phyloP scores from a whole-genome alignment of 2,797 vertebrate genomes.

The Tapera naevia region DNA sequence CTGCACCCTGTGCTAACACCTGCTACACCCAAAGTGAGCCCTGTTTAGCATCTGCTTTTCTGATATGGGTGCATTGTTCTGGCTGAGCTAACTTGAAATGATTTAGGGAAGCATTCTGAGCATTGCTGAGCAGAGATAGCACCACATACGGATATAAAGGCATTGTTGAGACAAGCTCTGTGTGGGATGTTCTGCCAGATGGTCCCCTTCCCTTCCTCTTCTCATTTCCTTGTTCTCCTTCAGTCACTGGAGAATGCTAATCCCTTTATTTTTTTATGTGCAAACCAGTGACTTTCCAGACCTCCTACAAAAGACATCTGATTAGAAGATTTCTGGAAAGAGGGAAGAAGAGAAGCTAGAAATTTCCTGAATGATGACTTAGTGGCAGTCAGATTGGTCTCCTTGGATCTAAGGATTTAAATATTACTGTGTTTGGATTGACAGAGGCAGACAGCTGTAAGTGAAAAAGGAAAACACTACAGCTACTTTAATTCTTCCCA shows the following conservation, averaged over 20 bases:
- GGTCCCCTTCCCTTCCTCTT: slow-evolving; percentile 58
- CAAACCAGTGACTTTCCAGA: neutral
- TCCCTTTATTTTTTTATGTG: neutral
- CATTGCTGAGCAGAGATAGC: slow-evolving; percentile 49
- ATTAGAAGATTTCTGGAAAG: neutral
- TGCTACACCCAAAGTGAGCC: neutral
- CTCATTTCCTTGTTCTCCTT: slow-evolving; percentile 63
- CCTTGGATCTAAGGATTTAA: neutral
- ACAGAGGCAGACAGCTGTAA: neutral
- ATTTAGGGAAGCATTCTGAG: slow-evolving; percentile 12
- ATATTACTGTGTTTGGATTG: neutral
- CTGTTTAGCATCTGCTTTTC: slow-evolving; percentile 27
- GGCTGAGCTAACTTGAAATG: neutral
- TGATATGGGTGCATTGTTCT: slow-evolving; percentile 40
- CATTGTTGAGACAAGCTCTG: slow-evolving; percentile 33
- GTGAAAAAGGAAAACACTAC: neutral
- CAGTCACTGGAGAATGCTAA: neutral
- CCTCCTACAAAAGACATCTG: neutral
- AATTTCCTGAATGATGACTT: neutral
- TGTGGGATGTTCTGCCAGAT: slow-evolving; percentile 46
- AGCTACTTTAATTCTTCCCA: neutral
- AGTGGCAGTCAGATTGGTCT: neutral
- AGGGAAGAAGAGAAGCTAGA: neutral
- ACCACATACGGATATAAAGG: neutral
- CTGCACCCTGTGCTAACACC: neutral